These are phyloP conservation scores for Astreopora myriophthalma DNA, from an alignment of 64 coral and sea anemone genomes.

Conservation along the genomic window DNA sequence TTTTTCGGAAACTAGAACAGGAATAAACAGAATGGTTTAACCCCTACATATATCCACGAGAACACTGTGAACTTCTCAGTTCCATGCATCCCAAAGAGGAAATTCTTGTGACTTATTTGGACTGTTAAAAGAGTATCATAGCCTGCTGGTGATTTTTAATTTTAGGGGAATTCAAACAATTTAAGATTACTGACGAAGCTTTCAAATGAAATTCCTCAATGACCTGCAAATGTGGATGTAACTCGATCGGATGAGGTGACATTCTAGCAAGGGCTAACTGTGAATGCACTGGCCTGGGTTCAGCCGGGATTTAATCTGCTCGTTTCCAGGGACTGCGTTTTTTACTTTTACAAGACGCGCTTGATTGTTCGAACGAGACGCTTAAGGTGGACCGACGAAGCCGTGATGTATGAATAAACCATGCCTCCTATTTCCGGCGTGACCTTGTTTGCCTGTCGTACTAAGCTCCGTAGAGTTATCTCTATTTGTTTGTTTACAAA, in stretches of 20 bases:
- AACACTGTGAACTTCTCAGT: no score
- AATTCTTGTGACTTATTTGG: background rate
- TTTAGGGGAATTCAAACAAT: background rate
- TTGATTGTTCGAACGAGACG: background rate
- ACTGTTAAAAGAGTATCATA: background rate
- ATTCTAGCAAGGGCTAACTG: background rate
- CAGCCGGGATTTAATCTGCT: no score
- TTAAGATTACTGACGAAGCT: background rate
- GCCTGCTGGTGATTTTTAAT: background rate
- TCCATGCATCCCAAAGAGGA: background rate
- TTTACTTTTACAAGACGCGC: slow-evolving; percentile 6
- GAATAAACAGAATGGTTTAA: no score
- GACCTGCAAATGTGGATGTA: background rate
- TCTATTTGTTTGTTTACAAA: background rate
- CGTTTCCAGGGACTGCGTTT: background rate
- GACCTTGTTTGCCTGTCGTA: background rate
- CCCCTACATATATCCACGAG: no score
- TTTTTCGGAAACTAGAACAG: no score
- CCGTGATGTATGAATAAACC: background rate
- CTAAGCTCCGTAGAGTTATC: background rate
- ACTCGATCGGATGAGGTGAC: slow-evolving; percentile 11
- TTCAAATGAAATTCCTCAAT: background rate
- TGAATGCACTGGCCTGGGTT: background rate
- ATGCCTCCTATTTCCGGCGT: background rate
- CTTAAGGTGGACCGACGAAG: background rate